Evolutionary conservation across 2,113 vertebrate genomes (phyloP), one percentile per base, ranked within the genome.

Genomic region (Lepus americanus): DNA sequence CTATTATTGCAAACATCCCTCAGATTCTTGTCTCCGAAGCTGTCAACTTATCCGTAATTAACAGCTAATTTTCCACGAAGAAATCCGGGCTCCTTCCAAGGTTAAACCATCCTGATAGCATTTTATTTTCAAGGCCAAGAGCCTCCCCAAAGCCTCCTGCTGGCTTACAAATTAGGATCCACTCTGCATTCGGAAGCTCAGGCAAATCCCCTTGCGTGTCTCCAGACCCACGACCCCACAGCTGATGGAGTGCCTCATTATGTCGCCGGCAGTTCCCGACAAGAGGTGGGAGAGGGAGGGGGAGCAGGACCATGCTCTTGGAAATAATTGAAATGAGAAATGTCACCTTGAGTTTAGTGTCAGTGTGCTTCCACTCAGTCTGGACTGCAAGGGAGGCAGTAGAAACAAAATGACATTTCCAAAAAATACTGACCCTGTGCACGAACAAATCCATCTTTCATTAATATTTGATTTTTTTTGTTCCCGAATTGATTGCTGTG

Each of bases 241-340:
- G 82, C 4, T 88, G 82, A 94, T 76, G 61, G 51, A 91, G 63
- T 96, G 85, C 96, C 92, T 97, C 92, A 95, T 95, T 96, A 95
- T 92, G 87, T 94, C 79, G 44, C 67, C 73, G 73, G 64, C 14
- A 66, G 89, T 93, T 94, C 90, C 78, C 94, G 88, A 93, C 91
- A 98, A 96, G 87, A 95, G 29, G 64, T 53, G 36, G 89, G 67
- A 94, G 66, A 84, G 82, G 87, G 84, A 70, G 51, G n/a, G 93
- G 33, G 53, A 96, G 44, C 44, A 44, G 63, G 73, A 74, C 61
- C 85, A 93, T 49, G 87, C 67, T 95, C 93, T 22, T 88, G 84
- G 82, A 97, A 87, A 95, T 96, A 96, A 97, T 82, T 94, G 88
- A 95, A 97, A 96, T 95, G 80, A 97, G 92, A 97, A 96, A 93